Evolutionary conservation across 2,797 vertebrate genomes (phyloP).

Genomic region (Amazonetta brasiliensis): DNA sequence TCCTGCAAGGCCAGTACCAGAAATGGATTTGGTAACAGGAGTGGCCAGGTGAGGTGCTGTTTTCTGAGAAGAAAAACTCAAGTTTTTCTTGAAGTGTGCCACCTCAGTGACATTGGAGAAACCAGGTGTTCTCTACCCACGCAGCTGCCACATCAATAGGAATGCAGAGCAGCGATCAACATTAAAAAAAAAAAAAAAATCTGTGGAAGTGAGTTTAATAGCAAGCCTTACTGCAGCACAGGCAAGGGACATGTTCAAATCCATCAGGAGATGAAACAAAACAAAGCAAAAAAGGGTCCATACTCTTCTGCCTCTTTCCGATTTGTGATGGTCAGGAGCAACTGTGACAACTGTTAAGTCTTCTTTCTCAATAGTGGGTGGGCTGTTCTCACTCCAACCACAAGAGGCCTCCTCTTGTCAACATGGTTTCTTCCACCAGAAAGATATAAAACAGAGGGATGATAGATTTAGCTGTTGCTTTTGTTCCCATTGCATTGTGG

Average conservation of each 20-base stretch:
- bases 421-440: not conserved
- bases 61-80: not conserved
- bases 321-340: not conserved
- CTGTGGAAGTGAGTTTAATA: not conserved
- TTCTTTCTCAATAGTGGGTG: not conserved
- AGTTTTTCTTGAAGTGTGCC: no score
- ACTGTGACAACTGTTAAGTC: not conserved
- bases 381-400: not conserved
- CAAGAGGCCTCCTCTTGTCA: not conserved
- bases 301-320: not conserved
- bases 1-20: not conserved
- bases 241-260: not conserved
- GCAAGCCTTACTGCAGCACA: not conserved
- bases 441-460: not conserved
- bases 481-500: not conserved
- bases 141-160: not conserved
- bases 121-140: not conserved
- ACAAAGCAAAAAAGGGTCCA: not conserved
- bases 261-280: not conserved
- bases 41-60: not conserved
- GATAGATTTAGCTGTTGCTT: not conserved
- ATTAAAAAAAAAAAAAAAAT: not conserved
- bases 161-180: not conserved
- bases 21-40: not conserved
- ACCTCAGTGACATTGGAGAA: not conserved